Evolutionary conservation across 2,797 vertebrate species (phyloP), one percentile per base, ranked within the genome.

Genomic region (Danio kyathit): DNA sequence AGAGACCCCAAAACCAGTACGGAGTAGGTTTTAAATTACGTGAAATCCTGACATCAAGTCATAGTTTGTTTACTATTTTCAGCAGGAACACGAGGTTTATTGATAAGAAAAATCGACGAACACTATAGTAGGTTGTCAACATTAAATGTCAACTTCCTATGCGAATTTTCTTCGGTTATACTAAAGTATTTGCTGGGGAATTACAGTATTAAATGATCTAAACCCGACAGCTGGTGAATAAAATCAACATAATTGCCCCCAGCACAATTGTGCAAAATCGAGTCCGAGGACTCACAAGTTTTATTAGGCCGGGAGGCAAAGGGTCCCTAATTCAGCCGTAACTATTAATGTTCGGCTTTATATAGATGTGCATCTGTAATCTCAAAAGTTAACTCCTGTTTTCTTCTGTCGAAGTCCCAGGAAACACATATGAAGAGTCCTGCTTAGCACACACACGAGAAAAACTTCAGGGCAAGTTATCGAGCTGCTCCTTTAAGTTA

Each of bases 221-320:
- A 72, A 29, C 12, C 29, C 8, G 12, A 21, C 17, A n/a, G 65
- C n/a, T 63, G 38, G 21, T 52, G 13, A 52, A 7, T 12, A 66
- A 80, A 8, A 56, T 38, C 13, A 59, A 17, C 54, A 59, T 64
- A 21, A 74, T 16, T 73, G 60, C 48, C 72, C 59, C 78, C 49
- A 64, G 57, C 57, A 54, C 69, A 57, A 51, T 65, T 41, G 49
- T 65, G 60, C 19, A 57, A 86, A 86, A 84, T 86, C 78, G 82
- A 86, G 81, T 76, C 84, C 86, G 83, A 72, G 81, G 84, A 83
- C 82, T 80, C 56, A 13, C 43, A 74, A 82, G 66, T 84, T 80
- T 65, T 48, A 40, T 66, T 76, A 83, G 83, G 87, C 87, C 88
- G 61, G 76, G 49, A 67, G 76, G 40, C 59, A 57, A 82, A 63